Evolutionary conservation across 2,888 invertebrate species (phyloP).

Genomic region (Eilema depressum): DNA sequence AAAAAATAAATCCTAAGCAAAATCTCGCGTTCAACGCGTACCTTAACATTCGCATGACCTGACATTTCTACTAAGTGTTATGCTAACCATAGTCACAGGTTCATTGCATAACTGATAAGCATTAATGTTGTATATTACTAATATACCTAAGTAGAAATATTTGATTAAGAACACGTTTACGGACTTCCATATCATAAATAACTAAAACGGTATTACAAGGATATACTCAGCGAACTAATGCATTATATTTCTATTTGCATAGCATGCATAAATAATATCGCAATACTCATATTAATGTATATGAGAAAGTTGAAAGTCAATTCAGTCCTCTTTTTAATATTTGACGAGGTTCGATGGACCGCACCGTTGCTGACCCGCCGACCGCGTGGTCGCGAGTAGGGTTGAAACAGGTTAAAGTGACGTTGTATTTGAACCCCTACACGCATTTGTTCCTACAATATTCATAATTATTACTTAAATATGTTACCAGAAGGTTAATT

Average conservation of each 20-base stretch:
- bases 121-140: too few relatives aligned
- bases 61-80: too few relatives aligned
- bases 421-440: constrained; percentile 15
- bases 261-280: constrained; percentile 41
- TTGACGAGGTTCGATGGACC: constrained; percentile 71
- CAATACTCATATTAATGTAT: constrained; percentile 49
- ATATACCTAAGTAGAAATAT: too few relatives aligned
- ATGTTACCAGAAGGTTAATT: constrained; percentile 9
- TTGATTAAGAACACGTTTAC: not conserved
- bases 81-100: too few relatives aligned
- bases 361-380: constrained; percentile 64
- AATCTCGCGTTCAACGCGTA: too few relatives aligned
- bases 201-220: not conserved
- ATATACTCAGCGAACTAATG: constrained; percentile 15
- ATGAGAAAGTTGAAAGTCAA: constrained; percentile 69
- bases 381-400: constrained; percentile 51
- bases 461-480: constrained; percentile 13
- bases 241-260: constrained; percentile 33
- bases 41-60: too few relatives aligned
- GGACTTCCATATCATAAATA: not conserved
- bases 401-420: constrained; percentile 50
- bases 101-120: too few relatives aligned
- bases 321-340: constrained; percentile 74
- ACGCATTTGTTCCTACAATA: not conserved
- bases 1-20: too few relatives aligned